Percentiles rank a stretch among this genome's conserved stretches.
phyloP scores from a whole-genome alignment of 2,888 invertebrate genomes.

The Seira sanloemensis region DNA sequence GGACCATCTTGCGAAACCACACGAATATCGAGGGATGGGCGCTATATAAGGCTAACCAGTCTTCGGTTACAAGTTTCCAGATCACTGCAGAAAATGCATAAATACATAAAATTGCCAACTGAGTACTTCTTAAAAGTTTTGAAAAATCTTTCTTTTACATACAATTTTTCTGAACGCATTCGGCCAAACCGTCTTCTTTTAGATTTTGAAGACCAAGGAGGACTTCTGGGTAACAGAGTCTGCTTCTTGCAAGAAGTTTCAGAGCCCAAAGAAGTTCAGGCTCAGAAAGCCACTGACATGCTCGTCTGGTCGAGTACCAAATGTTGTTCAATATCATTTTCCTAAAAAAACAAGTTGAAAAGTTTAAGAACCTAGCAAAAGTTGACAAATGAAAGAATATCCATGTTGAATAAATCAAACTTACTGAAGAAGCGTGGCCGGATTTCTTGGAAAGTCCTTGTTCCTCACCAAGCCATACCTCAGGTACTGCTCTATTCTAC shows the following conservation, averaged over 20 bases:
- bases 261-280: constrained; percentile 70
- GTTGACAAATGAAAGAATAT: too few species aligned
- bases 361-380: too few species aligned
- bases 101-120: too few species aligned
- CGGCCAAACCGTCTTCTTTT: constrained; percentile 29
- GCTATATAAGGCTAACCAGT: constrained; percentile 71
- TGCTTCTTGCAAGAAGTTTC: constrained; percentile 54
- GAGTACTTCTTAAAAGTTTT: too few species aligned
- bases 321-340: constrained; percentile 66
- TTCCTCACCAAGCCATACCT: constrained; percentile 65
- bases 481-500: constrained; percentile 70
- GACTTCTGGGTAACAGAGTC: constrained; percentile 68
- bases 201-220: constrained; percentile 60
- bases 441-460: constrained; percentile 58
- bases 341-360: constrained; percentile 56
- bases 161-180: constrained; percentile 47
- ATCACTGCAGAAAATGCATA: constrained; percentile 60
- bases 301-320: constrained; percentile 66
- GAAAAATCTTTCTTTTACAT: too few species aligned
- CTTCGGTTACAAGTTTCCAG: constrained; percentile 69
- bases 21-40: constrained; percentile 62
- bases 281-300: constrained; percentile 62
- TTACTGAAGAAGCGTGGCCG: too few species aligned
- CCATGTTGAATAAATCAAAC: too few species aligned
- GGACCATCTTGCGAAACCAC: constrained; percentile 66